Evolutionary conservation across 2,888 invertebrate genomes (phyloP), one percentile per base, ranked within the genome.

Genomic region (Thelaira solivaga): DNA sequence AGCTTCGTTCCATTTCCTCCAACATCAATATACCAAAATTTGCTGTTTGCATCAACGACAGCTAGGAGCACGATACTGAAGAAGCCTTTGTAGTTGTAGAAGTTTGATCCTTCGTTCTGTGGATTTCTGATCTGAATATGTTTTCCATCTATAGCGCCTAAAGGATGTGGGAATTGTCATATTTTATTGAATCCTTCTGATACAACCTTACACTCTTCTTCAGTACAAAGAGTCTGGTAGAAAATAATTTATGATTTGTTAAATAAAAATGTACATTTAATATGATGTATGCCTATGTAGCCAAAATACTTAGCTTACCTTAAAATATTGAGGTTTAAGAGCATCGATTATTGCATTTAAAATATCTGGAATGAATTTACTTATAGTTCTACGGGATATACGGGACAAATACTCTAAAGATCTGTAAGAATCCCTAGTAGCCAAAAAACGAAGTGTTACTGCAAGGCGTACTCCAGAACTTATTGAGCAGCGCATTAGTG

Each of bases 81-180:
- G 31, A 34, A 53, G 1, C 34, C 34, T 31, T 53, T 53, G 5
- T 53, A 51, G 5, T 51, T 51, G 1, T 34, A 51, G 8, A 31
- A 53, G 10, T 53, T 31, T 2, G 49, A 51, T 13, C 47, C 47
- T 24, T n/a, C 47, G 4, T 29, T 4, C 3, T 31, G 29, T 16
- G 49, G 29, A 29, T 51, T 49, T 16, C 29, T 49, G 7, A 29
- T 49, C 2, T 29, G 26, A 29, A 20, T 49, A 24, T 49, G 49
- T 24, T 49, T 49, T 16, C 43, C 49, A 29, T 49, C 49, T 26
- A 49, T 49, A n/a, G 49, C 29, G 11, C 29, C 49, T 5, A 51
- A 31, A 18, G 49, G 16, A 29, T 51, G 29, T 0, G 49, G 29
- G 11, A 51, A 51, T 2, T 51, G 29, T 29, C 49, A 51, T 1